Conservation (phyloP, 2,797 vertebrate species). For the Columba guinea region DNA sequence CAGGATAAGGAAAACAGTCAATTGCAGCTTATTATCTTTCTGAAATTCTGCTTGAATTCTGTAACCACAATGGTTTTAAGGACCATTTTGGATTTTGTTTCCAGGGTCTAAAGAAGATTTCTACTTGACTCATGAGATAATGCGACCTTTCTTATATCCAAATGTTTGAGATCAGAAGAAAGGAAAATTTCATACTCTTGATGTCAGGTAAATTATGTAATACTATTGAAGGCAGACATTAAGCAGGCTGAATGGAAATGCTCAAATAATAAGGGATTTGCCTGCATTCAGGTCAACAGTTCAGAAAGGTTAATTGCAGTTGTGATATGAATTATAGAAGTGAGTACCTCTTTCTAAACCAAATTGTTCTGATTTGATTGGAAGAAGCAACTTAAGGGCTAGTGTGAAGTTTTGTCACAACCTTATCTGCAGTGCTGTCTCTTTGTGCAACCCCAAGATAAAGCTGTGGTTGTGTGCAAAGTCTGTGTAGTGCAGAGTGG, state of each 20-base stretch:
- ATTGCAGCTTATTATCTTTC: slow-evolving; percentile 8
- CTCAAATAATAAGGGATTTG: neutral
- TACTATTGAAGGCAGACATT: slow-evolving; percentile 23
- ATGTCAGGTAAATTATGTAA: slow-evolving; percentile 67
- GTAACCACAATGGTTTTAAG: slow-evolving; percentile 71
- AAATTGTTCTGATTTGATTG: neutral
- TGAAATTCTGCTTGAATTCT: slow-evolving; percentile 62
- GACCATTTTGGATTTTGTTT: slow-evolving; percentile 72
- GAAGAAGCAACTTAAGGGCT: neutral
- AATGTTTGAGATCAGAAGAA: slow-evolving; percentile 71
- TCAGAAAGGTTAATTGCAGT: slow-evolving; percentile 9
- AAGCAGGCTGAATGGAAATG: neutral
- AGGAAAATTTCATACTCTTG: slow-evolving; percentile 71
- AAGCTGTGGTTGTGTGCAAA: neutral
- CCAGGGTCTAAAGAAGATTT: slow-evolving; percentile 72
- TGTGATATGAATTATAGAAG: neutral
- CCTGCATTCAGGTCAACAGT: neutral
- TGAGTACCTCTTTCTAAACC: neutral
- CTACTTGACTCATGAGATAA: slow-evolving; percentile 71
- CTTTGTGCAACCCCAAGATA: neutral
- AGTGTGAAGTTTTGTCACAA: neutral
- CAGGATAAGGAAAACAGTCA: neutral
- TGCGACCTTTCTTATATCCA: slow-evolving; percentile 70
- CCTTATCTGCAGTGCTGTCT: neutral
- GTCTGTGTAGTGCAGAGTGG: neutral